A percentile compares a stretch with the other conserved stretches of the same genome.
phyloP scores from a whole-genome alignment of 2,113 vertebrate species.

The rabbit (Oryctolagus cuniculus) region mOryCun1.1 NC_091449.1:2557501-2558000 shows the following conservation, averaged over 20 bases:
- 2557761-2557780: not conserved
- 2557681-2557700: not conserved
- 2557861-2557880: not conserved
- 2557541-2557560: not conserved
- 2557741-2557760: not conserved
- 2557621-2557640: not conserved
- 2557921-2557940: rapidly evolving
- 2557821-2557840: not conserved
- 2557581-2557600: not conserved
- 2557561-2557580: not conserved
- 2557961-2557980: not conserved
- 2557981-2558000: not conserved
- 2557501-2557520: not conserved
- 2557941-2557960: not conserved
- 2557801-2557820: not conserved
- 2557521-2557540: not conserved
- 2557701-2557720: not conserved
- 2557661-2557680: not conserved
- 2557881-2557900: not conserved
- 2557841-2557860: rapidly evolving
- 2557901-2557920: rapidly evolving
- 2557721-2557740: not conserved
- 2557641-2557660: not conserved
- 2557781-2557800: not conserved
- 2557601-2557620: not conserved